These are phyloP conservation scores for Halictus quadricinctus DNA, from an alignment of 2,888 invertebrate genomes.

Conservation along the genomic window DNA sequence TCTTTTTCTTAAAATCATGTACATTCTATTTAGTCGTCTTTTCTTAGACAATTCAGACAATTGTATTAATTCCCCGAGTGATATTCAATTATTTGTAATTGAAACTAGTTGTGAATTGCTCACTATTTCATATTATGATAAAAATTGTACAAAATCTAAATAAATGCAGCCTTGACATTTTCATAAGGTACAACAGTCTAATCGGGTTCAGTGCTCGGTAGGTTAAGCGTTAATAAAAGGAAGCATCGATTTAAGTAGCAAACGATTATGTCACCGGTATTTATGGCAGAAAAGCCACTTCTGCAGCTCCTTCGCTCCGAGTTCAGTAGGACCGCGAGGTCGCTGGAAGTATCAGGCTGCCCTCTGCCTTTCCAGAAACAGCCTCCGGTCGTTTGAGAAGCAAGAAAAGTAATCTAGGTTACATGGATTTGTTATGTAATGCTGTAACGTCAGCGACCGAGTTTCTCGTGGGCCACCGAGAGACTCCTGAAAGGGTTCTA, in stretches of 20 bases:
- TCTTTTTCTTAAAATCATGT: too few relatives aligned
- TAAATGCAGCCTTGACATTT: too few relatives aligned
- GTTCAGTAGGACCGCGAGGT: neutral
- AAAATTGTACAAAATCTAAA: too few relatives aligned
- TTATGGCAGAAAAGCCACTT: neutral
- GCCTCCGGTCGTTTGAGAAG: slow-evolving; percentile 29
- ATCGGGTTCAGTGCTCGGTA: too few relatives aligned
- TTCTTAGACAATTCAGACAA: too few relatives aligned
- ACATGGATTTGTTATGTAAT: slow-evolving; percentile 57
- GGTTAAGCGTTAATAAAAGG: neutral
- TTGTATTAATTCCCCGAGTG: too few relatives aligned
- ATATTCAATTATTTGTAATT: too few relatives aligned
- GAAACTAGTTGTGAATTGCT: too few relatives aligned
- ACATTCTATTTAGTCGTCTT: too few relatives aligned
- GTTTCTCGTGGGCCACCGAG: slow-evolving; percentile 40
- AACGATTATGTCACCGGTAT: neutral
- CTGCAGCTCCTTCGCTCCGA: neutral
- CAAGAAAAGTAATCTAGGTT: slow-evolving; percentile 53
- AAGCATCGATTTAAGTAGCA: neutral
- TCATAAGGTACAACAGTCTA: too few relatives aligned
- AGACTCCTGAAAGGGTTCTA: slow-evolving; percentile 36
- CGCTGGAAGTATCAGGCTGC: slow-evolving; percentile 13
- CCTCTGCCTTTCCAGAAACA: slow-evolving; percentile 30
- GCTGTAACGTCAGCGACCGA: slow-evolving; percentile 47
- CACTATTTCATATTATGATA: too few relatives aligned